Percentiles rank a stretch among this genome's conserved stretches.
Conservation (phyloP, 1,140 invertebrate genomes). For the Diabrotica virgifera region DNA sequence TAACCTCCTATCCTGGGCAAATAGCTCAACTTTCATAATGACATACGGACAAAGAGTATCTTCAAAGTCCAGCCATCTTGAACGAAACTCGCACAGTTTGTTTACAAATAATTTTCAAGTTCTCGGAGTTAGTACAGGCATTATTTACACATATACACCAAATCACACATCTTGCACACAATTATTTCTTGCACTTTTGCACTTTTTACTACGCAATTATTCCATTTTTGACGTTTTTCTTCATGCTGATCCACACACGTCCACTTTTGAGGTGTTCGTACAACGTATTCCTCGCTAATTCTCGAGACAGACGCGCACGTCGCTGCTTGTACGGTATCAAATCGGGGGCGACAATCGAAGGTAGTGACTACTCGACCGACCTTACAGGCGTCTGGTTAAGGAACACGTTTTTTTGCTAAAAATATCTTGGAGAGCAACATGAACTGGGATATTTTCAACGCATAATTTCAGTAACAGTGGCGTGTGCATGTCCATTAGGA, state of each 20-base stretch:
- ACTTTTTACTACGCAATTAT: conserved; percentile 28
- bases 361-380: background rate
- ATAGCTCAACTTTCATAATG: conserved; percentile 44
- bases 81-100: conserved; percentile 33
- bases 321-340: conserved; percentile 8
- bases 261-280: conserved; percentile 24
- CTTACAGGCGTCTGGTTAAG: too few species aligned
- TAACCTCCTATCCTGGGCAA: conserved; percentile 37
- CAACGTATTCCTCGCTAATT: conserved; percentile 2
- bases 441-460: too few species aligned
- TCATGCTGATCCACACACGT: conserved; percentile 36
- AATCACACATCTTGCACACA: conserved; percentile 28
- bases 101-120: conserved; percentile 32
- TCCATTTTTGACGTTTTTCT: conserved; percentile 37
- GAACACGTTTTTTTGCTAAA: too few species aligned
- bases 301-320: conserved; percentile 3
- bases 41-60: conserved; percentile 44
- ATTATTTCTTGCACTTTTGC: conserved; percentile 23
- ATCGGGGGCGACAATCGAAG: conserved; percentile 31
- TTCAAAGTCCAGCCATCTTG: conserved; percentile 47
- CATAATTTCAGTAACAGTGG: too few species aligned
- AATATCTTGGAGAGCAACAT: too few species aligned
- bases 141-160: conserved; percentile 28
- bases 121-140: conserved; percentile 23
- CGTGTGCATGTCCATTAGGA: too few species aligned